Percentiles rank a stretch among this genome's conserved stretches.
These are phyloP conservation scores for Malurus melanocephalus DNA, from an alignment of 2,113 vertebrate genomes.

Conservation along the genomic window DNA sequence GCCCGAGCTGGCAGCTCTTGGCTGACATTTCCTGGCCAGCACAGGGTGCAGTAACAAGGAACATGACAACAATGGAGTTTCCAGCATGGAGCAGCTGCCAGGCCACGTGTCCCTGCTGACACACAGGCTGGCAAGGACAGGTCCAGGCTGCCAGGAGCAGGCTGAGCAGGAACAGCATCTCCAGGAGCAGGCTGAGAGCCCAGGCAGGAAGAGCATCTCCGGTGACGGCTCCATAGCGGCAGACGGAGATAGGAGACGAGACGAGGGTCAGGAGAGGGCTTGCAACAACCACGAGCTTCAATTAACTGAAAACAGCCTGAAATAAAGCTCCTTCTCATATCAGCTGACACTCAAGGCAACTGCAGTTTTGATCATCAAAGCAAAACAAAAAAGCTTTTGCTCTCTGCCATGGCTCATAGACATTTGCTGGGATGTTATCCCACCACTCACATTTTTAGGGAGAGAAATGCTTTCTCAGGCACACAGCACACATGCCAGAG, in stretches of 20 bases:
- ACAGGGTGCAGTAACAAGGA: neutral
- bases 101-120: constrained; percentile 8
- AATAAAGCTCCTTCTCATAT: constrained; percentile 18
- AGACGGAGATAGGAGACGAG: neutral
- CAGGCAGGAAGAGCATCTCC: constrained; percentile 9
- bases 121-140: neutral
- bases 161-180: constrained; percentile 30
- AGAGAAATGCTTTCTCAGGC: neutral
- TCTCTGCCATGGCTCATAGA: neutral
- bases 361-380: constrained; percentile 41
- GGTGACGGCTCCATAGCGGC: neutral
- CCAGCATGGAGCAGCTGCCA: constrained; percentile 36
- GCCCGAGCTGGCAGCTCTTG: neutral
- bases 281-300: neutral
- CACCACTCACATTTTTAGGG: neutral
- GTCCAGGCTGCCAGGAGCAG: constrained; percentile 1
- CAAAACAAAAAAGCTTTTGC: neutral
- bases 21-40: neutral
- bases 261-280: neutral
- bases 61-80: accelerated
- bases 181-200: constrained; percentile 46
- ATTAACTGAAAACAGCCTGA: constrained; percentile 7
- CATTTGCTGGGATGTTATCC: neutral
- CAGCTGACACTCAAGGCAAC: constrained; percentile 23
- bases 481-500: neutral